Percentiles rank a stretch among this genome's conserved stretches.
Evolutionary conservation across 2,113 vertebrate species (phyloP).

Genomic region (Notarius quadriscutis): DNA sequence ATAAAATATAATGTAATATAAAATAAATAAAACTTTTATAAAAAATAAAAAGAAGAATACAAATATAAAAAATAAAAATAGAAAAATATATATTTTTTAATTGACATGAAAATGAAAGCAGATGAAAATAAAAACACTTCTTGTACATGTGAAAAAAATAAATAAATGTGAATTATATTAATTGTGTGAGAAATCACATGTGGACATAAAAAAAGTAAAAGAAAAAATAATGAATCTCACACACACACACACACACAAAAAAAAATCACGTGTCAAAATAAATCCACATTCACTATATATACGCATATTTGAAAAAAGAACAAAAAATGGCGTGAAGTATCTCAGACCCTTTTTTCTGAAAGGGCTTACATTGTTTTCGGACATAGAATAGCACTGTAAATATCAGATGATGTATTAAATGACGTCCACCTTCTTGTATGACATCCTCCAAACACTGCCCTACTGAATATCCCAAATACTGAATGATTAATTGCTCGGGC

Average conservation of each 20-base stretch:
- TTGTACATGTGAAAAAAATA: too few relatives aligned
- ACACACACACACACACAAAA: not conserved
- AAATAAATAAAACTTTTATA: too few relatives aligned
- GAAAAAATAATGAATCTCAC: too few relatives aligned
- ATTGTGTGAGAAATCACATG: too few relatives aligned
- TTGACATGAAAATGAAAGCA: too few relatives aligned
- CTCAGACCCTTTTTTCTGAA: not conserved
- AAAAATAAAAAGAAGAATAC: too few relatives aligned
- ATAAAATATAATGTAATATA: too few relatives aligned
- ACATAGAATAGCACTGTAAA: constrained; percentile 39
- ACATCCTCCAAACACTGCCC: constrained; percentile 47
- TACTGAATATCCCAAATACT: constrained; percentile 50
- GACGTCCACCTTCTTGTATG: constrained; percentile 35
- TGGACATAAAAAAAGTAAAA: too few relatives aligned
- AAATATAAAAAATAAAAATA: too few relatives aligned
- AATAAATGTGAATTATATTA: too few relatives aligned
- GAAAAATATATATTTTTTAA: too few relatives aligned
- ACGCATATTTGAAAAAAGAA: not conserved
- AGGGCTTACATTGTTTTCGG: not conserved
- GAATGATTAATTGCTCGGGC: constrained; percentile 37
- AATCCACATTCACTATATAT: not conserved
- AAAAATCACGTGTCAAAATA: not conserved
- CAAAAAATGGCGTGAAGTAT: not conserved
- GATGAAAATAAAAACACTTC: too few relatives aligned
- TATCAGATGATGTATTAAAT: constrained; percentile 47